Percentiles rank a stretch among this genome's conserved stretches.
phyloP scores from a whole-genome alignment of 2,888 invertebrate species.

The Cartodere bifasciata region DNA sequence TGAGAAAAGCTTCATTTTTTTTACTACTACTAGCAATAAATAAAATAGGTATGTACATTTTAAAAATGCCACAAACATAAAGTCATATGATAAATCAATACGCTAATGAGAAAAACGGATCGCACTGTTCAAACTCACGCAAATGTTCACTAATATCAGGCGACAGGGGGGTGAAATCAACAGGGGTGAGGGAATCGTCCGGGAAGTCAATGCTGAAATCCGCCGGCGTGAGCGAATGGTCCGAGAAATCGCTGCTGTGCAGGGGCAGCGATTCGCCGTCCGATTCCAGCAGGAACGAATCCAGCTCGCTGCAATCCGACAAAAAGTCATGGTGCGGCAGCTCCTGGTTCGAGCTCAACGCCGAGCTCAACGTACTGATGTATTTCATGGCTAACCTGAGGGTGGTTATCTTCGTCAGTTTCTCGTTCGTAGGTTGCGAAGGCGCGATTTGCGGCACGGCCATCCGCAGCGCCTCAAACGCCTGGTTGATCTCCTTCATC shows the following conservation, averaged over 20 bases:
- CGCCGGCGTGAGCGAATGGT: conserved; percentile 31
- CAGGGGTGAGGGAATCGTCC: conserved; percentile 29
- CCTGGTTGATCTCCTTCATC: conserved; percentile 57
- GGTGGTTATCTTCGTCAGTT: conserved; percentile 55
- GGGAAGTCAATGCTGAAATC: conserved; percentile 32
- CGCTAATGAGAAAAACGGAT: conserved; percentile 28
- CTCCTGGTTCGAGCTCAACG: conserved; percentile 23
- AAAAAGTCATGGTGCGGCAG: conserved; percentile 20
- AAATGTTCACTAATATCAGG: conserved; percentile 30
- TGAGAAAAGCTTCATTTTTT: too few relatives aligned
- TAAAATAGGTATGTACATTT: too few relatives aligned
- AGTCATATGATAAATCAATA: too few relatives aligned
- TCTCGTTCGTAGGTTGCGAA: conserved; percentile 36
- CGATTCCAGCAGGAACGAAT: conserved; percentile 23
- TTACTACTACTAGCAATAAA: too few relatives aligned
- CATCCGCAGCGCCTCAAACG: conserved; percentile 47
- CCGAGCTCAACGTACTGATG: conserved; percentile 39
- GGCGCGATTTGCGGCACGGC: conserved; percentile 40
- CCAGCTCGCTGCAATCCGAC: conserved; percentile 28
- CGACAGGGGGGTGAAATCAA: conserved; percentile 29
- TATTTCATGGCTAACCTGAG: conserved; percentile 54
- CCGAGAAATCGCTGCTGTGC: conserved; percentile 30
- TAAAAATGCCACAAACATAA: too few relatives aligned
- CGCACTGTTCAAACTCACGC: conserved; percentile 26
- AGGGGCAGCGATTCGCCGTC: conserved; percentile 31